These are phyloP conservation scores for Damaliscus lunatus DNA, from an alignment of 2,113 vertebrate species.

Conservation along the genomic window DNA sequence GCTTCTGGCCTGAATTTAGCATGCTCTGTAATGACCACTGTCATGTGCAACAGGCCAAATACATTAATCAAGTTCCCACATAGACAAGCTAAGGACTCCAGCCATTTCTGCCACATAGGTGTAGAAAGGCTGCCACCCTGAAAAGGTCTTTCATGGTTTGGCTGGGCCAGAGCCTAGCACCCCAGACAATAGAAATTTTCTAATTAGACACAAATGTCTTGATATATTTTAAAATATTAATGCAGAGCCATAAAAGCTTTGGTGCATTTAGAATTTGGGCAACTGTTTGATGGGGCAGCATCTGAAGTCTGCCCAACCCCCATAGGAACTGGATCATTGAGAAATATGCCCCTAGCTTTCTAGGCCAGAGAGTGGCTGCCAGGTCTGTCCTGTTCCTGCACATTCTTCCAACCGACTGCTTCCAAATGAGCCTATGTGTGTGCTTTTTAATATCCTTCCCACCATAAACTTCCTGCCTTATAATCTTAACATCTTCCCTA, in stretches of 20 bases:
- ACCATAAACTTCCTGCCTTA: slow-evolving; percentile 47
- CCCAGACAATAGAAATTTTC: background rate
- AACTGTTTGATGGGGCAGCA: background rate
- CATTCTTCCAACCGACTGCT: slow-evolving; percentile 28
- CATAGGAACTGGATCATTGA: slow-evolving; percentile 28
- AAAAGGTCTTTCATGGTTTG: background rate
- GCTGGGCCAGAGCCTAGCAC: background rate
- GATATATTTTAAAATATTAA: slow-evolving; percentile 21
- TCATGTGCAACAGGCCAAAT: background rate
- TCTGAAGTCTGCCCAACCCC: background rate
- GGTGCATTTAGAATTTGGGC: background rate
- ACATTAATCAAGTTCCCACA: background rate
- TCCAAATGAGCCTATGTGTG: slow-evolving; percentile 49
- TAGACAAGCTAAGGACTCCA: background rate
- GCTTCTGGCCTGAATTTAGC: background rate
- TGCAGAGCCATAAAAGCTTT: background rate
- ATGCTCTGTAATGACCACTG: background rate
- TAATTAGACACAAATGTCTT: background rate
- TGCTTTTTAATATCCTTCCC: slow-evolving; percentile 53
- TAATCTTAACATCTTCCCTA: slow-evolving; percentile 55
- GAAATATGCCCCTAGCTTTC: slow-evolving; percentile 34
- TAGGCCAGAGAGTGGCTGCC: background rate
- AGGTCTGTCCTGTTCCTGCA: background rate
- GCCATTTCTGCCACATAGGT: background rate
- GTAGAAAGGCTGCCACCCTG: background rate